phyloP scores from a whole-genome alignment of 2,797 vertebrate species.

The Phalloptychus januarius region DNA sequence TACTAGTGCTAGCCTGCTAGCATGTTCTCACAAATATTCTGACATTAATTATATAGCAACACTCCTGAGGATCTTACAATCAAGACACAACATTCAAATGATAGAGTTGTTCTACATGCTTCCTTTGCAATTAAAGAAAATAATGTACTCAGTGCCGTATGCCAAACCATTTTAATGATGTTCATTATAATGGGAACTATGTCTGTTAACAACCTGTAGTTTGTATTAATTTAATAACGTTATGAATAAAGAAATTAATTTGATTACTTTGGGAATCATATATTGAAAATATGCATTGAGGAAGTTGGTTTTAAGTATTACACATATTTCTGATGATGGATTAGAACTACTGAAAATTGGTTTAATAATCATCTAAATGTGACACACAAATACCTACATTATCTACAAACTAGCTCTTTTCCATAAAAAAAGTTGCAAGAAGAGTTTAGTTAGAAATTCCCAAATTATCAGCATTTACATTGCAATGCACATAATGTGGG shows the following conservation, averaged over 20 bases:
- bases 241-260: conserved; percentile 18
- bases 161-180: neutral
- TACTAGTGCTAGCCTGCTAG: conserved; percentile 56
- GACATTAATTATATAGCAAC: neutral
- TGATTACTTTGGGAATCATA: neutral
- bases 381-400: neutral
- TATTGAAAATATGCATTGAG: neutral
- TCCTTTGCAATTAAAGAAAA: neutral
- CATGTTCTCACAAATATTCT: conserved; percentile 12
- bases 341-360: neutral
- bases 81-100: neutral
- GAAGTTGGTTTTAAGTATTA: neutral
- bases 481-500: neutral
- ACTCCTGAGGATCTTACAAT: neutral
- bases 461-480: conserved; percentile 1
- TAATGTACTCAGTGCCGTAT: neutral
- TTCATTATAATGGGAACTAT: neutral
- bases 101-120: neutral
- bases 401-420: neutral
- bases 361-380: neutral
- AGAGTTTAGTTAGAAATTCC: neutral
- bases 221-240: neutral
- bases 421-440: neutral
- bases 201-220: neutral
- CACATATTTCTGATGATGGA: neutral